phyloP scores from a whole-genome alignment of 2,113 vertebrate species.

The Tachysurus vachellii region DNA sequence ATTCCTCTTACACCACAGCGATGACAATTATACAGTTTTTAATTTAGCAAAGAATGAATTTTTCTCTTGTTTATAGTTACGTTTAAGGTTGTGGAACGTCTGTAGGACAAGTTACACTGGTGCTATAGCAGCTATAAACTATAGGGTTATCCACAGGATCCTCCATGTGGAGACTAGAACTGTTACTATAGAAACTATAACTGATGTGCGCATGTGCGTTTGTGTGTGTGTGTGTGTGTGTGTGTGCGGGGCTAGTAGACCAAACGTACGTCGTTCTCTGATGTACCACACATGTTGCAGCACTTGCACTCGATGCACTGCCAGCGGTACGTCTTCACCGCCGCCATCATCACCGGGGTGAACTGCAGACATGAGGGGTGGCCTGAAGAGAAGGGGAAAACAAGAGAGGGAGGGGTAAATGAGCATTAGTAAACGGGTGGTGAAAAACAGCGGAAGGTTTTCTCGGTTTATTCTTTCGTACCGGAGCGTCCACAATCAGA shows the following conservation, averaged over 20 bases:
- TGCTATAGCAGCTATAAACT: background rate
- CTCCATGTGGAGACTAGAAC: background rate
- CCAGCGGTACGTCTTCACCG: slow-evolving; percentile 96
- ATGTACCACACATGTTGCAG: slow-evolving; percentile 95
- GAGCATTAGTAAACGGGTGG: background rate
- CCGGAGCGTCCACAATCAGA: slow-evolving; percentile 95
- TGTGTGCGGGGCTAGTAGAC: background rate
- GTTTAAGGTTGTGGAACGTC: background rate
- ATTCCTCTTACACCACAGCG: background rate
- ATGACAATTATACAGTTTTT: background rate
- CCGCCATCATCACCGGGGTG: slow-evolving; percentile 94
- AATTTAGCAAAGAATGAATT: background rate
- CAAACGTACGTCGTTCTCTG: slow-evolving; percentile 88
- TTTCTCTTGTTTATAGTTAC: background rate
- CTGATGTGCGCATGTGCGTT: background rate
- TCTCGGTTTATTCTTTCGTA: slow-evolving; percentile 50
- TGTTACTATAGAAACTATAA: background rate
- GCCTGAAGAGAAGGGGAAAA: slow-evolving; percentile 65
- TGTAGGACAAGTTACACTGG: background rate
- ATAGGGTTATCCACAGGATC: background rate
- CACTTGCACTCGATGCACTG: slow-evolving; percentile 99
- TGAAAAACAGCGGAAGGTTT: background rate
- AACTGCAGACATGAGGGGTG: slow-evolving; percentile 95
- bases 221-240: background rate
- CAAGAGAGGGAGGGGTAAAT: background rate